Evolutionary conservation across 2,113 vertebrate genomes (phyloP).

Genomic region (Cheilinus undulatus): DNA sequence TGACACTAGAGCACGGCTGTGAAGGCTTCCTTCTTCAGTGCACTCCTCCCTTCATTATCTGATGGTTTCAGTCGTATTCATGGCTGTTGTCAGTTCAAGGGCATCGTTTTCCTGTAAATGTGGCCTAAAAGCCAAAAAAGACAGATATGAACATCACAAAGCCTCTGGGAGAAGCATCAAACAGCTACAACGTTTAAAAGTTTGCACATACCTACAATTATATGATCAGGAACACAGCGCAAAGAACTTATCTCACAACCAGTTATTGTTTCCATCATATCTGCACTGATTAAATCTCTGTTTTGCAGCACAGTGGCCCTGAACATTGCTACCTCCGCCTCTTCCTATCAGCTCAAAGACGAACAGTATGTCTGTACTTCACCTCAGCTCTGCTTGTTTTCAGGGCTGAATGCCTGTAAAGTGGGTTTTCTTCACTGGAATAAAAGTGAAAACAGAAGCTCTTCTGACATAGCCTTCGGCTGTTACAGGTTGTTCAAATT

Average conservation of each 20-base stretch:
- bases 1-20: no score
- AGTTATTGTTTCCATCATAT: conserved; percentile 46
- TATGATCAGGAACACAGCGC: conserved; percentile 18
- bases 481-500: background rate
- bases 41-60: no score
- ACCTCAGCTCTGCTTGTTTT: conserved; percentile 13
- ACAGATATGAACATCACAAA: conserved; percentile 66
- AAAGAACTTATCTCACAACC: conserved; percentile 30
- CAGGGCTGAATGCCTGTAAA: conserved; percentile 5
- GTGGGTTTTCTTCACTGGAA: background rate
- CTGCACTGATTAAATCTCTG: conserved; percentile 14
- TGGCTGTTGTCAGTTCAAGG: no score
- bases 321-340: conserved; percentile 5
- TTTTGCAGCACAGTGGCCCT: conserved; percentile 28
- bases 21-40: no score
- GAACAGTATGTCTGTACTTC: background rate
- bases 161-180: conserved; percentile 35
- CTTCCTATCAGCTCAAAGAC: conserved; percentile 8
- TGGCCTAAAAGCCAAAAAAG: conserved; percentile 61
- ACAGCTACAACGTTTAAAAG: conserved; percentile 44
- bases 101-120: no score
- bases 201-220: conserved; percentile 31
- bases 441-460: background rate
- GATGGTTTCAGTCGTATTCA: no score
- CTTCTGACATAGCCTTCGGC: background rate